These are phyloP conservation scores for Monodelphis domestica DNA, from an alignment of 2,797 vertebrate species.

Conservation along the genomic window DNA sequence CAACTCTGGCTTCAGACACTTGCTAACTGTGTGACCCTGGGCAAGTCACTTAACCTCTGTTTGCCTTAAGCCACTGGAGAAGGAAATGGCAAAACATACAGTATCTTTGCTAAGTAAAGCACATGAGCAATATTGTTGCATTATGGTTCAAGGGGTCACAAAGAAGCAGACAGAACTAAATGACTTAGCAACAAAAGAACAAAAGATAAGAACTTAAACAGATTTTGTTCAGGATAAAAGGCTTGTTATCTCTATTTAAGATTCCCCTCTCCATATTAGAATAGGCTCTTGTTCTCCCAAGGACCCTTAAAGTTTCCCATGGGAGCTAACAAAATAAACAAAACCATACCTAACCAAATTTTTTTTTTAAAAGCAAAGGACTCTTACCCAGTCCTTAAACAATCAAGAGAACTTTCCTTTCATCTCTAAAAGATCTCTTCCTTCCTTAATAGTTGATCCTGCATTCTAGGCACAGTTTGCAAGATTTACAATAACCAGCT, in stretches of 20 bases:
- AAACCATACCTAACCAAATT: too few species aligned
- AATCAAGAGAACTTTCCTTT: neutral
- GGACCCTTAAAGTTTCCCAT: neutral
- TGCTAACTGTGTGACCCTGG: too few species aligned
- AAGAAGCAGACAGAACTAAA: too few species aligned
- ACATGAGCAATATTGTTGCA: too few species aligned
- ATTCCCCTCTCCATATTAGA: neutral
- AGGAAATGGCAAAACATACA: too few species aligned
- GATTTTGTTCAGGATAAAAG: neutral
- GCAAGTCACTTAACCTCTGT: too few species aligned
- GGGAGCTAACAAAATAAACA: neutral
- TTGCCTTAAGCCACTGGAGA: too few species aligned
- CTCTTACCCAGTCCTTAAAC: neutral
- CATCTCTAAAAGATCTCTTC: neutral
- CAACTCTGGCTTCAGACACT: too few species aligned
- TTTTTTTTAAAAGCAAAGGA: neutral
- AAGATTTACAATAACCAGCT: neutral
- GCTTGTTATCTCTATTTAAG: too few species aligned
- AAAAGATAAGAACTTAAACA: neutral
- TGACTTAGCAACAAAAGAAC: too few species aligned
- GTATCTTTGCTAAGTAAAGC: too few species aligned
- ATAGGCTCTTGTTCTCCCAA: neutral
- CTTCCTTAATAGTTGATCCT: neutral
- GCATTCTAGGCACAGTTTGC: neutral
- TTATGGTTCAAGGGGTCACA: too few species aligned